These are phyloP conservation scores for Parus major DNA, from an alignment of 2,113 vertebrate species.

Conservation along the genomic window DNA sequence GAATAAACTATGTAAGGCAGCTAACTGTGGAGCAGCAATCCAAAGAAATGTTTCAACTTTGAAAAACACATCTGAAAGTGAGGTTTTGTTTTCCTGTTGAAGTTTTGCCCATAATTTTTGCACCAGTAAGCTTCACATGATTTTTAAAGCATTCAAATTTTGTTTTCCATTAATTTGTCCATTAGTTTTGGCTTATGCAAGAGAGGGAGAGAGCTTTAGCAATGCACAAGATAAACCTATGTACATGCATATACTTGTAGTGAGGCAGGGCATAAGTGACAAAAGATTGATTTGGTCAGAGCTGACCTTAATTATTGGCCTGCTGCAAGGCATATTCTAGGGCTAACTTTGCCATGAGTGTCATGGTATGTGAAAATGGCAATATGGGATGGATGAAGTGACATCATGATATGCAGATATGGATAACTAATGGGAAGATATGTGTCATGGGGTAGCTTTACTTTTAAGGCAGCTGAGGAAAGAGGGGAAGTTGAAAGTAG, in stretches of 20 bases:
- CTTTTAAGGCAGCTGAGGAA: no score
- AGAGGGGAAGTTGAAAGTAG: no score
- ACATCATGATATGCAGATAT: not conserved
- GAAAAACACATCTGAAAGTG: not conserved
- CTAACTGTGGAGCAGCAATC: not conserved
- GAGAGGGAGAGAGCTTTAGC: not conserved
- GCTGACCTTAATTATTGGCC: not conserved
- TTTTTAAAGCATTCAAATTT: not conserved
- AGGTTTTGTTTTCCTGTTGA: not conserved
- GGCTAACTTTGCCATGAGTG: not conserved
- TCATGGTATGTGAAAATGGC: not conserved
- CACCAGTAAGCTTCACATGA: not conserved
- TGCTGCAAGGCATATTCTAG: not conserved
- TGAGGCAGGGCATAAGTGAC: not conserved
- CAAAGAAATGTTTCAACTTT: not conserved
- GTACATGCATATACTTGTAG: not conserved
- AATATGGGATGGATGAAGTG: not conserved
- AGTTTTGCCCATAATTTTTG: not conserved
- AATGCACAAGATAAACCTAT: not conserved
- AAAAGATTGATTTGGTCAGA: constrained; percentile 10
- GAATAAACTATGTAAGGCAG: not conserved
- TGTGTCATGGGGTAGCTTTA: no score
- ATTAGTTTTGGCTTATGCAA: not conserved
- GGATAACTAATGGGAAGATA: not conserved
- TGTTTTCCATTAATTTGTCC: not conserved